Evolutionary conservation across 1,140 invertebrate genomes (phyloP), one percentile per base, ranked within the genome.

Genomic region (Micrasema minimum): DNA sequence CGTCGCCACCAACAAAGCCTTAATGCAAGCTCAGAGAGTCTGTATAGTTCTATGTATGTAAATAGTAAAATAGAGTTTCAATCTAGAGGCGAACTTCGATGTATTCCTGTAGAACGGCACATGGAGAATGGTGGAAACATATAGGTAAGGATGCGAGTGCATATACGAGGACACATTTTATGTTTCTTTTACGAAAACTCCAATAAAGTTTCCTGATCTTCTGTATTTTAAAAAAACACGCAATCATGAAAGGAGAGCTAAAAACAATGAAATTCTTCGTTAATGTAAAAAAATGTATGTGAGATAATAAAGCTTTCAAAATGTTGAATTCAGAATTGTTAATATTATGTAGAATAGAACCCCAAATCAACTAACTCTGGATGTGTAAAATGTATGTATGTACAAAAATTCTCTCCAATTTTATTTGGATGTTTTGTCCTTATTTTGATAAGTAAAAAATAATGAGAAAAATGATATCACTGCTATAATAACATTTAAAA

Each of bases 1-100:
- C 26, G 62, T 66, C 66, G 51, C 26, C 23, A 35, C 38, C 31
- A 16, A 59, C 51, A 67, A 67, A 67, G 48, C 23, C n/a, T 35
- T 38, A 50, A 50, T 35, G 50, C 35, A 55, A 66, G 50, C 50
- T 37, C 22, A 45, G 48, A 55, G 51, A 22, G 31, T 37, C n/a
- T 0, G 14, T n/a, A 31, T 20, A 23, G n/a, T 59, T n/a, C 7
- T 41, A 18, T 41, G 45, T 57, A 68, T 26, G 66, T 68, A 57
- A 57, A 68, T 57, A 68, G 66, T 16, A 38, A 68, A 53, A 68
- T 45, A 31, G 66, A 57, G 66, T 68, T 68, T 68, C 51, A 68
- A 66, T 68, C 51, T 68, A 23, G 31, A 5, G 48, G 20, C 6
- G 31, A 50, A 38, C 46, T 66, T 51, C 35, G 31, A 22, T 66